phyloP scores from a whole-genome alignment of 2,113 vertebrate species.

The Scopus umbretta region DNA sequence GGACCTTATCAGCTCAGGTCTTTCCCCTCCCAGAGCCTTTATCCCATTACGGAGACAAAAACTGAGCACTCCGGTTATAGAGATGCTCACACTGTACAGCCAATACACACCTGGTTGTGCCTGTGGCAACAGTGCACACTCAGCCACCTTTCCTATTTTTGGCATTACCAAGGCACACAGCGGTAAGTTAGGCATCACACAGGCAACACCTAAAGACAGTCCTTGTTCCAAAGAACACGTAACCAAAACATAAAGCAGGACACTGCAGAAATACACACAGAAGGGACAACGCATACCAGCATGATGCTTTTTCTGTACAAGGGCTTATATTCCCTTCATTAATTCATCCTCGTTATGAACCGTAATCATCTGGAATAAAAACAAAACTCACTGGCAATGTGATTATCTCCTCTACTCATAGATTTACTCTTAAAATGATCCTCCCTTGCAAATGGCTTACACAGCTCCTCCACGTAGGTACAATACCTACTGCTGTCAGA shows the following conservation, averaged over 20 bases:
- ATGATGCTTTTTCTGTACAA: background rate
- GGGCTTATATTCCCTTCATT: background rate
- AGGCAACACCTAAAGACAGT: background rate
- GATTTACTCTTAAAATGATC: background rate
- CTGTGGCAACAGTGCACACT: accelerated
- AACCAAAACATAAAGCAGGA: background rate
- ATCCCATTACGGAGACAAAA: background rate
- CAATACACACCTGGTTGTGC: background rate
- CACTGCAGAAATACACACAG: background rate
- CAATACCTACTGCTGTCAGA: background rate
- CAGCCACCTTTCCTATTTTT: background rate
- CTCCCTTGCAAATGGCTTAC: background rate
- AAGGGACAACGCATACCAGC: background rate
- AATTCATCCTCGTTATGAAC: background rate
- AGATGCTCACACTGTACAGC: background rate
- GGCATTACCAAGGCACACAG: background rate
- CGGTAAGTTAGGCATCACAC: background rate
- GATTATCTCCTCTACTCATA: background rate
- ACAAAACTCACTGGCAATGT: background rate
- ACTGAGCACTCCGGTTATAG: background rate
- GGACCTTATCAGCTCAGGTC: background rate
- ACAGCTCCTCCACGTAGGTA: background rate
- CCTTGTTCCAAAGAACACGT: background rate
- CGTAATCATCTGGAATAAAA: background rate
- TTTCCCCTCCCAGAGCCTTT: background rate